A percentile compares a stretch with the other conserved stretches of the same genome.
Evolutionary conservation across 30 jellyfish, hydroid and myxozoan genomes (phyloP).

Genomic region (Clytia hemisphaerica): DNA sequence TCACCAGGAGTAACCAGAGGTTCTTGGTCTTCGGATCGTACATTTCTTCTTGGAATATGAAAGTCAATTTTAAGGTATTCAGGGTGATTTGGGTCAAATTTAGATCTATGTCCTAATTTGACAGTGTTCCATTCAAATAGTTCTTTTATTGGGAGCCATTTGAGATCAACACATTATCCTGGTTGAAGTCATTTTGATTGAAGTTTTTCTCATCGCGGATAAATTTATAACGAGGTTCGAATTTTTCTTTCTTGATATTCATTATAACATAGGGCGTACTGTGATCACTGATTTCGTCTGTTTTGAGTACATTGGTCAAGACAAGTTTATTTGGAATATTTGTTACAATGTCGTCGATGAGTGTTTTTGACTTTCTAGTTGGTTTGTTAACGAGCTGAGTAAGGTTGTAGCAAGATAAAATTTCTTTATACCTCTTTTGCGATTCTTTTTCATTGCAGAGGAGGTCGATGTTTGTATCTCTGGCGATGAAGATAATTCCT

Average conservation of each 20-base stretch:
- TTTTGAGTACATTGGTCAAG: slow-evolving; percentile 19
- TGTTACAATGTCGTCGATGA: slow-evolving; percentile 53
- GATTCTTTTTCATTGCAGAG: slow-evolving; percentile 4
- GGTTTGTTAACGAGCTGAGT: slow-evolving; percentile 39
- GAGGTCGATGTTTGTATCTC: slow-evolving; percentile 45
- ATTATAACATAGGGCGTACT: slow-evolving; percentile 12
- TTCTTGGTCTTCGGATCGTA: no score
- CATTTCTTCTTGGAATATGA: no score
- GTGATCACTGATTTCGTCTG: slow-evolving; percentile 35
- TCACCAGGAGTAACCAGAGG: no score
- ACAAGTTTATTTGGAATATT: slow-evolving; percentile 8
- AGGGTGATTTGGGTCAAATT: no score
- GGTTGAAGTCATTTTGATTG: neutral
- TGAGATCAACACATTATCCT: no score
- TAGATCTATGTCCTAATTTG: no score
- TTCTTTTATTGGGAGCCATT: no score
- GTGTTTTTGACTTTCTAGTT: slow-evolving; percentile 43
- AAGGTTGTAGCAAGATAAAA: slow-evolving; percentile 31
- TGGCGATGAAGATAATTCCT: slow-evolving; percentile 16
- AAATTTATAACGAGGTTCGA: slow-evolving; percentile 21
- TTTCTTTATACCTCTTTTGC: slow-evolving; percentile 25
- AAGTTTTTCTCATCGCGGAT: slow-evolving; percentile 36
- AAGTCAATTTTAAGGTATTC: no score
- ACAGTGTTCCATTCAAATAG: no score
- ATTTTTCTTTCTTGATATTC: neutral